Evolutionary conservation across 2,888 invertebrate genomes (phyloP).

Genomic region (Spilosoma lubricipeda): DNA sequence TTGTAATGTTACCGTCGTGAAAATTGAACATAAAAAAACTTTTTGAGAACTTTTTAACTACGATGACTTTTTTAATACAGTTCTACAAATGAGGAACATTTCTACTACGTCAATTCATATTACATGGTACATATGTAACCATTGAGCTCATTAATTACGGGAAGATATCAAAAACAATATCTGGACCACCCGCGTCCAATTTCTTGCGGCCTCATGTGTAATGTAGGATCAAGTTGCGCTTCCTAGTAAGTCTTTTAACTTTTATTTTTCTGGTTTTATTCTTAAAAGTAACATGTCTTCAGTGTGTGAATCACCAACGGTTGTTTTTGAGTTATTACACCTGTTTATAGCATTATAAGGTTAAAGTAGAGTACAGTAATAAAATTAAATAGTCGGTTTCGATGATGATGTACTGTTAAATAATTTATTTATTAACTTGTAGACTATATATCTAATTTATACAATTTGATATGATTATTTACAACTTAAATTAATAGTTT

Average conservation of each 20-base stretch:
- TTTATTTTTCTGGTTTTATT: slow-evolving; percentile 34
- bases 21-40: too few relatives aligned
- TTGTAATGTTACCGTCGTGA: too few relatives aligned
- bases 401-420: slow-evolving; percentile 22
- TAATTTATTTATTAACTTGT: slow-evolving; percentile 23
- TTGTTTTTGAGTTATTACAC: slow-evolving; percentile 24
- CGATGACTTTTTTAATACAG: neutral
- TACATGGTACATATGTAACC: slow-evolving; percentile 51
- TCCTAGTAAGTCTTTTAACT: slow-evolving; percentile 56
- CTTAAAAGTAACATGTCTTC: slow-evolving; percentile 26
- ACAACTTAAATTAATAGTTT: slow-evolving; percentile 22
- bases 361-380: slow-evolving; percentile 19
- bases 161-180: slow-evolving; percentile 60
- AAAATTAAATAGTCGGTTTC: slow-evolving; percentile 22
- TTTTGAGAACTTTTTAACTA: slow-evolving; percentile 3
- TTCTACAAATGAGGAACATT: neutral
- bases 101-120: slow-evolving; percentile 50
- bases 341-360: slow-evolving; percentile 21
- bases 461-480: slow-evolving; percentile 29
- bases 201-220: slow-evolving; percentile 61
- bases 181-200: slow-evolving; percentile 74
- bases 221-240: slow-evolving; percentile 65
- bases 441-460: slow-evolving; percentile 27
- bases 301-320: slow-evolving; percentile 38
- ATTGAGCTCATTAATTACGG: slow-evolving; percentile 70